Percentiles rank a stretch among this genome's conserved stretches.
These are phyloP conservation scores for Mus spretus DNA, from an alignment of 2,797 vertebrate species.

Conservation along the genomic window DNA sequence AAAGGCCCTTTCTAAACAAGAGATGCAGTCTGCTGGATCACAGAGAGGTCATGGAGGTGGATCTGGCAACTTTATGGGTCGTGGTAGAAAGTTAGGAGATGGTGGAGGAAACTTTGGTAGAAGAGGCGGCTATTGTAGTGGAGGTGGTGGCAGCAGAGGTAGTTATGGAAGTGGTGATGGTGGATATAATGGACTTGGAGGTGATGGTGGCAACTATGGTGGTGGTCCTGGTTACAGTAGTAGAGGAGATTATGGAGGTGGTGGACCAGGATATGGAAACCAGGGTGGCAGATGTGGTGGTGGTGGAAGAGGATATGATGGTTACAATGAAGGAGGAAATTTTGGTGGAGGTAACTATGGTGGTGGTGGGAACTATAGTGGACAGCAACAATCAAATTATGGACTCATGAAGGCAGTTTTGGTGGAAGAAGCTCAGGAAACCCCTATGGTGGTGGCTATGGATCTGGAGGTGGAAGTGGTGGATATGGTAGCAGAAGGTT, in stretches of 20 bases:
- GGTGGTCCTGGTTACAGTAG: too few species aligned
- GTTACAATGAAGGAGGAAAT: background rate
- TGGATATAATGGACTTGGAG: too few species aligned
- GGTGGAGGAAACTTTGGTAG: slow-evolving; percentile 91
- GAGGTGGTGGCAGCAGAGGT: too few species aligned
- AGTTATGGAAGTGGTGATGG: too few species aligned
- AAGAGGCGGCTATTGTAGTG: slow-evolving; percentile 82
- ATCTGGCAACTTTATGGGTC: slow-evolving; percentile 93
- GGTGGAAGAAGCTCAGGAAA: background rate
- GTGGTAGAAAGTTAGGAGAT: slow-evolving; percentile 86
- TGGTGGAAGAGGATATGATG: background rate
- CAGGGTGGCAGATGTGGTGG: too few species aligned
- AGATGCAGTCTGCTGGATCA: too few species aligned
- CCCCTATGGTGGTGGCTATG: background rate
- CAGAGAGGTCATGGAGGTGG: too few species aligned
- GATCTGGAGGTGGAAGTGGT: background rate
- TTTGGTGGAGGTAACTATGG: background rate
- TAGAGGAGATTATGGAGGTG: too few species aligned
- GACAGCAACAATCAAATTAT: background rate
- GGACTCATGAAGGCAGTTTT: background rate
- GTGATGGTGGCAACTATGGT: too few species aligned
- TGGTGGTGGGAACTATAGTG: background rate
- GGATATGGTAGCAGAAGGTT: background rate
- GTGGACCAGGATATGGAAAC: too few species aligned
- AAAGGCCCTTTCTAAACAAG: too few species aligned